These are phyloP conservation scores for Bombus picipes DNA, from an alignment of 1,140 invertebrate genomes.

Conservation along the genomic window DNA sequence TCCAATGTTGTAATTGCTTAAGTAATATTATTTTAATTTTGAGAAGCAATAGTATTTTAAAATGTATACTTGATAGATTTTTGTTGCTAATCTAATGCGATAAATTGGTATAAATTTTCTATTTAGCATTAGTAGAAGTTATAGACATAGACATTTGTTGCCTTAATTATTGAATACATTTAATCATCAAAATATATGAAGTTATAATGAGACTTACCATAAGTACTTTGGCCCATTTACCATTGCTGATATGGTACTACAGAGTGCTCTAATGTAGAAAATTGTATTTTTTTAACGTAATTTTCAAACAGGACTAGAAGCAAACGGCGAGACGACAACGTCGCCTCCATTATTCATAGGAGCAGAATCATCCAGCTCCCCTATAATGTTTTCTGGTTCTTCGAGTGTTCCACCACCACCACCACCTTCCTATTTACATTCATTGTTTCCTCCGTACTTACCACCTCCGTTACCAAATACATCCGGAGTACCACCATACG, in stretches of 20 bases:
- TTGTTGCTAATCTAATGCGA: background rate
- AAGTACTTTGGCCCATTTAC: constrained; percentile 21
- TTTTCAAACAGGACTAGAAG: constrained; percentile 80
- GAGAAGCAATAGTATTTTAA: background rate
- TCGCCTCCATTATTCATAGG: constrained; percentile 81
- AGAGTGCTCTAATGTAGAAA: background rate
- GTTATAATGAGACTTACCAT: background rate
- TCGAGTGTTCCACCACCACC: constrained; percentile 79
- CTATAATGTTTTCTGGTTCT: constrained; percentile 80
- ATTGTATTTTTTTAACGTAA: constrained; percentile 60
- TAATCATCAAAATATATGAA: background rate
- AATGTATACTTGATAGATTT: background rate
- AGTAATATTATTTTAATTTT: constrained; percentile 21
- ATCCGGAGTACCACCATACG: constrained; percentile 76
- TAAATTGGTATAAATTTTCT: background rate
- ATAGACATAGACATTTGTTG: background rate
- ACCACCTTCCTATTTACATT: constrained; percentile 82
- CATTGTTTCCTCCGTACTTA: constrained; percentile 74
- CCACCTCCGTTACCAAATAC: constrained; percentile 72
- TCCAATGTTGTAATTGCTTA: constrained; percentile 7
- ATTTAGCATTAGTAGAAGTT: constrained; percentile 5
- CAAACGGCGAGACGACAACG: constrained; percentile 81
- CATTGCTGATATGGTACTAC: constrained; percentile 7
- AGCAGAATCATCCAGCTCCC: constrained; percentile 82
- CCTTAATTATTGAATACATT: background rate